These are phyloP conservation scores for Pycnomerus fuliginosus DNA, from an alignment of 2,888 invertebrate genomes.

Conservation along the genomic window DNA sequence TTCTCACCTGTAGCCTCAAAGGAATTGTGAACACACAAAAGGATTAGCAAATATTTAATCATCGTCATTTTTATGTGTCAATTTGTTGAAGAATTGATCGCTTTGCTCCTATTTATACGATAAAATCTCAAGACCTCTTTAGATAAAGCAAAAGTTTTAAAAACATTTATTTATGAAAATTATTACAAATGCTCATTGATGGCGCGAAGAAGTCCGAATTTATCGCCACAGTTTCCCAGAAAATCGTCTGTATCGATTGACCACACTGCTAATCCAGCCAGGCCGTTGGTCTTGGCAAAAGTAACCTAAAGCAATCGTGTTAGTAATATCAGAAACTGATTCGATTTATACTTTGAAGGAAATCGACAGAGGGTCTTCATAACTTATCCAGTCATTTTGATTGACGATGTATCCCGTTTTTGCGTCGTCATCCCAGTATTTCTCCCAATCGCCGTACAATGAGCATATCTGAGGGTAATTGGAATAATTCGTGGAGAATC, in stretches of 20 bases:
- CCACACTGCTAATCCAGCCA: conserved; percentile 72
- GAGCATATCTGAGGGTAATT: conserved; percentile 43
- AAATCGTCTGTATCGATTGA: conserved; percentile 77
- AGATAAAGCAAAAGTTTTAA: background rate
- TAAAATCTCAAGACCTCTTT: conserved; percentile 1
- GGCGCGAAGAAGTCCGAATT: conserved; percentile 59
- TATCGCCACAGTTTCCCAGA: conserved; percentile 57
- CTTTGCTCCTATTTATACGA: background rate
- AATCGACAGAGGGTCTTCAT: conserved; percentile 61
- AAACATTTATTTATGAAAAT: background rate
- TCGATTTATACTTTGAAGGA: conserved; percentile 8
- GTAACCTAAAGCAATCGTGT: no score
- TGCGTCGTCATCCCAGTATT: conserved; percentile 43
- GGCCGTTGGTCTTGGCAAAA: no score
- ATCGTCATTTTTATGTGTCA: background rate
- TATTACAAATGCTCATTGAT: conserved; percentile 26
- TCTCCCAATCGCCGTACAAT: conserved; percentile 32
- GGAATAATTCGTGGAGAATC: background rate
- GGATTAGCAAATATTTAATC: background rate
- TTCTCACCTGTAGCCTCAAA: conserved; percentile 1
- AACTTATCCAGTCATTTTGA: conserved; percentile 66
- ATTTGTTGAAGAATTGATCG: background rate
- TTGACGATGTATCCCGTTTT: conserved; percentile 60
- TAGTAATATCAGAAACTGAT: conserved; percentile 29
- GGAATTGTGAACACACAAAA: background rate